Evolutionary conservation across 64 coral and sea anemone species (phyloP).

Genomic region (Actinia equina): DNA sequence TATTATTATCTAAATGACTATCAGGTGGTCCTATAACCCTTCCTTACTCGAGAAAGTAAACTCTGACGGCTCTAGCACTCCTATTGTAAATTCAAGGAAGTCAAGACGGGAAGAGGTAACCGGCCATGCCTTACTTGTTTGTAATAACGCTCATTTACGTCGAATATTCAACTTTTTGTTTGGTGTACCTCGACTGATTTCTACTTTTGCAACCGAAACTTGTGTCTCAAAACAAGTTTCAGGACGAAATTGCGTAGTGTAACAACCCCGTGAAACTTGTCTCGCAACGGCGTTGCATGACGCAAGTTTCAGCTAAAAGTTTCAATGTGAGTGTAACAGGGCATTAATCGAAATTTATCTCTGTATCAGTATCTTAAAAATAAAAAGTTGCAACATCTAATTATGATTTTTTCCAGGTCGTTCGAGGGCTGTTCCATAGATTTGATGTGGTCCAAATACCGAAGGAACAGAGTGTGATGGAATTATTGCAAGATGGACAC

Average conservation of each 20-base stretch:
- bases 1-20: too few relatives aligned
- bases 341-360: background rate
- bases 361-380: background rate
- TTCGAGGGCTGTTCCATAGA: background rate
- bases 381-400: background rate
- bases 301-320: too few relatives aligned
- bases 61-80: background rate
- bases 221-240: too few relatives aligned
- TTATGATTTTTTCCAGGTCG: background rate
- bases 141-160: too few relatives aligned
- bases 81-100: background rate
- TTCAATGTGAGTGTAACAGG: too few relatives aligned
- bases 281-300: too few relatives aligned
- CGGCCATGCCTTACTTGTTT: too few relatives aligned
- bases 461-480: background rate
- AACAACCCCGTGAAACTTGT: too few relatives aligned
- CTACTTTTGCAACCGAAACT: too few relatives aligned
- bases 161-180: too few relatives aligned
- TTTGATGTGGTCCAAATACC: slow-evolving; percentile 11
- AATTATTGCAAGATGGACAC: background rate
- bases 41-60: background rate
- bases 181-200: too few relatives aligned
- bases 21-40: background rate
- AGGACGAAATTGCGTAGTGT: too few relatives aligned
- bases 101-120: background rate